Evolutionary conservation across 2,797 vertebrate species (phyloP), one percentile per base, ranked within the genome.

Genomic region (Anguilla pacifica): DNA sequence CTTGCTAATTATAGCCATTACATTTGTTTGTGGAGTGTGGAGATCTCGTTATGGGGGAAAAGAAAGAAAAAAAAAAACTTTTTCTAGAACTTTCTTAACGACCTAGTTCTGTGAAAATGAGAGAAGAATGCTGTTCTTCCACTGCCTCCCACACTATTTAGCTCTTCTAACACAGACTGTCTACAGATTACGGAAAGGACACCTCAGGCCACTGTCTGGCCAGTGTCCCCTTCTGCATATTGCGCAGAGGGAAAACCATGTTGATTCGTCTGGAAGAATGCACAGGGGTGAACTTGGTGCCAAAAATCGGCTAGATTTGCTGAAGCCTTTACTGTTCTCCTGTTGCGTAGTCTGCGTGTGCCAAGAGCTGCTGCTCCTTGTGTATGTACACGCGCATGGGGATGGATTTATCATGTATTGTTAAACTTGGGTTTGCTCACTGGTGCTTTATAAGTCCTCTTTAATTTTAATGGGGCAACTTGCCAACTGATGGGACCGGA

Each of bases 381-480:
- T 39, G 5, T 53, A 64, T 81, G 83, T 22, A 28, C 19, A 25
- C 22, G 72, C 4, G 0, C 17, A 6, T 39, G 79, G 43, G 35
- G 74, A 19, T 39, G 74, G 74, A 6, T 79, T 79, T 79, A 17
- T 43, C 39, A 25, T 22, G 39, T 79, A 39, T 46, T 79, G 35
- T 43, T 79, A 79, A 70, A 15, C 74, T 22, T 10, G 46, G 43
- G 79, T 51, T 82, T 82, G 43, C 79, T 39, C 79, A 11, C 31
- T 85, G 11, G 22, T 70, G 9, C 15, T 49, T 39, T 83, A n/a
- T 91, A 91, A 92, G 92, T 94, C 92, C 79, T 1, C 85, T 89
- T 89, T 93, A 90, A 94, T 91, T 94, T 91, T 95, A 94, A 94
- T 92, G 88, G 92, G 92, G 93, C 93, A 90, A 88, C 92, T 94